phyloP scores from a whole-genome alignment of 2,797 vertebrate genomes.

The Clamator glandarius region DNA sequence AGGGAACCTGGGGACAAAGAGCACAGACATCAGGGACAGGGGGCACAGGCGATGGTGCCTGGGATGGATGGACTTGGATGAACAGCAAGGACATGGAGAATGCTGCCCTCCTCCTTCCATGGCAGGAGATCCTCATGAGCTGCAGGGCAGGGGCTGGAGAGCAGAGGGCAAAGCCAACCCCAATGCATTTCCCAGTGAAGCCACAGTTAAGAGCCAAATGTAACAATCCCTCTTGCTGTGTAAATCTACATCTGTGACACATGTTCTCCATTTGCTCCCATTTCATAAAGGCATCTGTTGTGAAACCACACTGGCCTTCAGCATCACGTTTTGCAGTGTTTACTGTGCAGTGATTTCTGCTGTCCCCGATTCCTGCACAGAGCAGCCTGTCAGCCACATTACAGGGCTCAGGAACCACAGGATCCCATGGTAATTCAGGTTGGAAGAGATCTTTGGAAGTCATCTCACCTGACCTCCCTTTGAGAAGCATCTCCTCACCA shows the following conservation, averaged over 20 bases:
- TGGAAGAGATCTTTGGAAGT: not conserved
- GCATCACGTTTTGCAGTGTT: not conserved
- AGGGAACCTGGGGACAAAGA: conserved; percentile 85
- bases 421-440: not conserved
- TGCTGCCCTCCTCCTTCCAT: rapidly evolving
- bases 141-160: not conserved
- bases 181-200: rapidly evolving
- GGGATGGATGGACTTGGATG: not conserved
- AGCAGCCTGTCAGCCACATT: not conserved
- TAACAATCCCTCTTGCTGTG: rapidly evolving
- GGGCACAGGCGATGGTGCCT: rapidly evolving
- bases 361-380: rapidly evolving
- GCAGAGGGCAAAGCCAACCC: not conserved
- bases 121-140: not conserved
- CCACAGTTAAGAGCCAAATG: not conserved
- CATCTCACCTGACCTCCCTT: not conserved
- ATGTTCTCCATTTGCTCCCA: not conserved
- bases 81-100: rapidly evolving
- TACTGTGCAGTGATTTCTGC: not conserved
- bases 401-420: not conserved
- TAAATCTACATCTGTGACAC: not conserved
- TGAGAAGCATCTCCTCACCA: not conserved
- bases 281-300: not conserved
- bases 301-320: not conserved
- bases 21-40: not conserved